Evolutionary conservation across 2,888 invertebrate genomes (phyloP), one percentile per base, ranked within the genome.

Genomic region (Sminthurinus aureus): DNA sequence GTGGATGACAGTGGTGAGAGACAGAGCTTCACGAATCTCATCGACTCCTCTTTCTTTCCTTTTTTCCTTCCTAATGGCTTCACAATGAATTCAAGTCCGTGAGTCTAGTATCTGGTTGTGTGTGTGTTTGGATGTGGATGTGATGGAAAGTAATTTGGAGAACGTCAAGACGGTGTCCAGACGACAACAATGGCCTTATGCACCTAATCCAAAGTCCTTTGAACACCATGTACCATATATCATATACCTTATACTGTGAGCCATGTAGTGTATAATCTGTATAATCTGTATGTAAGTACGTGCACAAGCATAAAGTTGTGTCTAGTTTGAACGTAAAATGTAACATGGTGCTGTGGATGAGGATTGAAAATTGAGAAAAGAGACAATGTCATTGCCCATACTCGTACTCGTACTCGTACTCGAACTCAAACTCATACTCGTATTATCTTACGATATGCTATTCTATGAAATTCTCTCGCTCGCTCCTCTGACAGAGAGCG

Each of bases 21-120:
- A 58, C 15, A 58, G 2, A 58, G 58, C 58, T 58, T 58, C 58
- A 58, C 58, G 58, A 58, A 58, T 58, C 58, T 58, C 58, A 58
- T 58, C 58, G 58, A 58, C 13, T 58, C 58, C 15, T 58, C 58
- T 2, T 38, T 38, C 38, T 38, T 38, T 6, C 6, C 6, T 38
- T 38, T 38, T 38, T 38, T 9, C 58, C 18, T 71, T 71, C 71
- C 26, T 71, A 71, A 71, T 71, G 71, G 71, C 71, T 24, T 71
- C 71, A 71, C 71, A 71, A 71, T 71, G 24, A 71, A 71, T 22
- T 71, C 26, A 24, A 24, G 71, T 71, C 22, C 71, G 24, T 71
- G 71, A 26, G 38, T 38, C 38, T 38, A 38, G 6, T 38, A 38
- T 38, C 38, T 38, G 6, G 1, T 1, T 38, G 38, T 38, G 38